Evolutionary conservation across 2,113 vertebrate species (phyloP), one percentile per base, ranked within the genome.

Genomic region (Triplophysa siluroides): DNA sequence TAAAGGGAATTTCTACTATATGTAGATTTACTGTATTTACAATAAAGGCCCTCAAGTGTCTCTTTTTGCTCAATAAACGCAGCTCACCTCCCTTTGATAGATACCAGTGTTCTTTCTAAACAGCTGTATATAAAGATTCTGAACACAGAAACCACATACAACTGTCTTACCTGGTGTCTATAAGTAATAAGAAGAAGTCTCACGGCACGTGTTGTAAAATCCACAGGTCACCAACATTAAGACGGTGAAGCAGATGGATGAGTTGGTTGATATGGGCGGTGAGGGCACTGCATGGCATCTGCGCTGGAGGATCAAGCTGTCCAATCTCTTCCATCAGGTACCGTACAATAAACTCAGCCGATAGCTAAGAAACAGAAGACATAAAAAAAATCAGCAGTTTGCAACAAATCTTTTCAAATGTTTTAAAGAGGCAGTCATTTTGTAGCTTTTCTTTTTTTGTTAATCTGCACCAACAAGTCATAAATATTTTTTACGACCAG

Each of bases 211-310:
- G n/a, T 33, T 68, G 71, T 50, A 29, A 33, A 61, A 84, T 60
- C 38, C 10, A 0, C 86, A 99, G 97, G 97, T 99, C 23, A 99
- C 97, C 74, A 97, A 96, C 85, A 99, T 99, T 86, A 98, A 99
- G 90, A 97, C 95, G 0, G 96, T 98, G 88, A 97, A 97, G 89
- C 90, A 95, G 86, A 90, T 96, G 89, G 96, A 98, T 0, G 97
- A 99, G 18, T 84, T 99, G 89, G 94, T 97, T 11, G 93, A 96
- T 84, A 90, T 99, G 91, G 94, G 96, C 88, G 91, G 91, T 0
- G 96, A 98, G 6, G 90, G 93, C 0, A 92, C 94, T 0, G 94
- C 95, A 65, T 99, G 96, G 97, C 94, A 97, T 77, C 87, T 93
- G 84, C 96, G 95, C 72, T 98, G 96, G 97, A 95, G 90, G 70